A percentile compares a stretch with the other conserved stretches of the same genome.
Conservation (phyloP, 2,888 invertebrate species). For the Patella depressa region DNA sequence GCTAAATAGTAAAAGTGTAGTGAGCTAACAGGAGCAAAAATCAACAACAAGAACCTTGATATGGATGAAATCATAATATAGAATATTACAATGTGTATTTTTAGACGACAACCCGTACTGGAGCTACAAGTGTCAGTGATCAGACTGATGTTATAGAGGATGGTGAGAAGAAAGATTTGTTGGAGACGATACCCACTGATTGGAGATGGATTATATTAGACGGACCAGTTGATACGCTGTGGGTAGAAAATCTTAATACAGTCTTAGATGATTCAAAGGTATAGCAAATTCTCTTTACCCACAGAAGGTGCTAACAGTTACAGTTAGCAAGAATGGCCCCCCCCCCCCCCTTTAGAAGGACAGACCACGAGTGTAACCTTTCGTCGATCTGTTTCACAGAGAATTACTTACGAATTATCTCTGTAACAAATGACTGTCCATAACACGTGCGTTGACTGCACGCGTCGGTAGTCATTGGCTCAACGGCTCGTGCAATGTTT, state of each 20-base stretch:
- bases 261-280: conserved; percentile 70
- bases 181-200: conserved; percentile 46
- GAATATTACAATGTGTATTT: neutral
- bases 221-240: conserved; percentile 71
- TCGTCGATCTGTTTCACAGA: no score
- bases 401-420: no score
- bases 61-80: neutral
- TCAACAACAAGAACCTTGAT: conserved; percentile 19
- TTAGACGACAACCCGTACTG: neutral
- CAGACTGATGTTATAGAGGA: conserved; percentile 33
- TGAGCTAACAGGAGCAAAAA: conserved; percentile 1
- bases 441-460: no score
- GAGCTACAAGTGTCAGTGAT: neutral
- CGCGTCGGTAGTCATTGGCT: no score
- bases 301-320: no score
- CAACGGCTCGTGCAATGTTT: no score
- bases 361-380: no score
- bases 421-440: no score
- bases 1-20: no score
- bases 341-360: no score
- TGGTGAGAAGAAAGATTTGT: conserved; percentile 42
- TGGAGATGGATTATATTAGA: conserved; percentile 71
- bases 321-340: no score
- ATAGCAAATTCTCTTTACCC: no score
- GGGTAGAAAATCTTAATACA: conserved; percentile 72